Evolutionary conservation across 2,797 vertebrate genomes (phyloP).

Genomic region (Carduelis carduelis): DNA sequence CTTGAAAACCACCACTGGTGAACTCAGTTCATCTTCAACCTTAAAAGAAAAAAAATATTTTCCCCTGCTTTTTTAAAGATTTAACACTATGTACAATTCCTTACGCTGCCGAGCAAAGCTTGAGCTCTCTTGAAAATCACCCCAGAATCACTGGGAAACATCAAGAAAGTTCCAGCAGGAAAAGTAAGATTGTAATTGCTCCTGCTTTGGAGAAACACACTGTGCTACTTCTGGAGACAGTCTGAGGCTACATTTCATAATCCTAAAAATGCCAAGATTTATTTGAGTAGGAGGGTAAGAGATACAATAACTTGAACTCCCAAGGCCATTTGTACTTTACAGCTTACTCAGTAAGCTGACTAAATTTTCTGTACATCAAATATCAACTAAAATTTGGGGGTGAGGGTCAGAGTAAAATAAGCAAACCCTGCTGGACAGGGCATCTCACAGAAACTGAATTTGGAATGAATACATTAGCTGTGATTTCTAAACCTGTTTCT

Average conservation of each 20-base stretch:
- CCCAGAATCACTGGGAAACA: background rate
- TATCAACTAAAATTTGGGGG: background rate
- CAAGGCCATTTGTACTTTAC: background rate
- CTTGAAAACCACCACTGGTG: slow-evolving; percentile 91
- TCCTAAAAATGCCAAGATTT: background rate
- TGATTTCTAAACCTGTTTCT: background rate
- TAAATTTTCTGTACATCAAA: background rate
- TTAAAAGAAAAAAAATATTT: slow-evolving; percentile 55
- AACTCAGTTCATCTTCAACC: slow-evolving; percentile 92
- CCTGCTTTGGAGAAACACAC: background rate
- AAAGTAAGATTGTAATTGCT: background rate
- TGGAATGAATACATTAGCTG: background rate
- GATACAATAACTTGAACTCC: background rate
- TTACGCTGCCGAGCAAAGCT: background rate
- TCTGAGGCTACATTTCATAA: background rate
- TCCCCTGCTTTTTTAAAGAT: background rate
- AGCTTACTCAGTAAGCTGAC: background rate
- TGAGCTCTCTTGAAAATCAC: background rate
- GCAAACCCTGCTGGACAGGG: background rate
- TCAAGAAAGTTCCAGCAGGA: background rate
- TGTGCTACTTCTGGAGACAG: background rate
- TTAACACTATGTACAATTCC: background rate
- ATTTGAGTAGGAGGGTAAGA: background rate
- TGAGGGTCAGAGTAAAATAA: background rate
- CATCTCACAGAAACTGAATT: background rate